These are phyloP conservation scores for Dascillus cervinus DNA, from an alignment of 2,888 invertebrate genomes.

Conservation along the genomic window DNA sequence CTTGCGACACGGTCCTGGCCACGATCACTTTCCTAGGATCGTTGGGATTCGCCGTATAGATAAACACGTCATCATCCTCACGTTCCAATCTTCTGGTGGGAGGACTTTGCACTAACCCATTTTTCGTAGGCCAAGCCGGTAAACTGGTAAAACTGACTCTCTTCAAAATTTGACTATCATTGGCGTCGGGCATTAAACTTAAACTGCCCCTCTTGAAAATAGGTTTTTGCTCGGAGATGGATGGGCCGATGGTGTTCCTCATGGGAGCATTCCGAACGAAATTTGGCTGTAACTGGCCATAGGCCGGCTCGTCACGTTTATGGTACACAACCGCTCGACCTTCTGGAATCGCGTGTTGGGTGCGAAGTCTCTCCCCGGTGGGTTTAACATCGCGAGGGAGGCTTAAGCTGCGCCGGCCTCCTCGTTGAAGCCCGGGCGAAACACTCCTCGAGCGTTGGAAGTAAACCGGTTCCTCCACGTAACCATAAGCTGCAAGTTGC, in stretches of 20 bases:
- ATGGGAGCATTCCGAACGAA: constrained; percentile 26
- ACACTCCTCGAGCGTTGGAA: constrained; percentile 42
- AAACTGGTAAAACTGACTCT: constrained; percentile 46
- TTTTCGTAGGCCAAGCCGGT: constrained; percentile 44
- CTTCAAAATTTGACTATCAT: constrained; percentile 39
- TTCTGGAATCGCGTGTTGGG: constrained; percentile 19
- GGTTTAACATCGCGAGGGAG: constrained; percentile 29
- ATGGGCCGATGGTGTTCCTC: constrained; percentile 25
- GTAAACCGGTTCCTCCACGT: constrained; percentile 32
- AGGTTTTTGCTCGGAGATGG: constrained; percentile 26
- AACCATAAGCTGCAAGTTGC: constrained; percentile 28
- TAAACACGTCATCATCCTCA: constrained; percentile 35
- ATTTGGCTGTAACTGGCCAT: constrained; percentile 13
- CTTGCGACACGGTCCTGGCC: neutral
- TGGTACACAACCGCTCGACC: constrained; percentile 8
- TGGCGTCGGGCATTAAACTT: constrained; percentile 30
- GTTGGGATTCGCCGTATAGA: too few species aligned
- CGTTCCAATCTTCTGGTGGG: constrained; percentile 34
- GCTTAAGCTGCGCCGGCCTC: constrained; percentile 40
- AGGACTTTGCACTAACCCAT: constrained; percentile 40
- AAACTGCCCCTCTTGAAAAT: constrained; percentile 50
- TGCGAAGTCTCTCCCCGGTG: neutral
- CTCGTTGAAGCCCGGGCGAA: constrained; percentile 39
- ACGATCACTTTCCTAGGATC: neutral
- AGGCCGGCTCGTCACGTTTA: neutral